Conservation (phyloP, 2,888 invertebrate genomes). For the Octodonta nipae region DNA sequence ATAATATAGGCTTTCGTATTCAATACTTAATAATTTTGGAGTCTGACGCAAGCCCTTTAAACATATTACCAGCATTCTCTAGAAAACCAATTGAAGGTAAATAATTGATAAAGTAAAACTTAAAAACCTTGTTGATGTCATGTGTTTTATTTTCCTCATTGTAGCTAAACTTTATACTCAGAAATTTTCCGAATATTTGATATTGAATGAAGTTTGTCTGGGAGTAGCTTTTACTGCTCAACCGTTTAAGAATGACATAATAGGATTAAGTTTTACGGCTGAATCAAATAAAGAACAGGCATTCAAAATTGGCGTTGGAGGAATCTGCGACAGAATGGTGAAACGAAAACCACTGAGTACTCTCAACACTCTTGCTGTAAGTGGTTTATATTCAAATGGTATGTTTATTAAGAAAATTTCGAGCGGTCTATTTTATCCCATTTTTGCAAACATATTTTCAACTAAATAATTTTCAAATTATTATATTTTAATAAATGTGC, state of each 20-base stretch:
- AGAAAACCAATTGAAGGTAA: slow-evolving; percentile 32
- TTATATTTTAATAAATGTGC: no score
- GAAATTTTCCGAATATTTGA: slow-evolving; percentile 30
- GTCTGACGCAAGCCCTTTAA: slow-evolving; percentile 33
- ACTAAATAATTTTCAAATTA: no score
- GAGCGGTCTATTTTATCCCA: no score
- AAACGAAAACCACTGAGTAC: slow-evolving; percentile 16
- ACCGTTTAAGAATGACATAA: slow-evolving; percentile 35
- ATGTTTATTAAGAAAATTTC: no score
- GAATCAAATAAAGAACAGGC: slow-evolving; percentile 1
- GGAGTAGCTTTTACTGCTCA: slow-evolving; percentile 43
- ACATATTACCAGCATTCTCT: slow-evolving; percentile 32
- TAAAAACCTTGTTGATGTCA: no score
- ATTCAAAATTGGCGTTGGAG: slow-evolving; percentile 35
- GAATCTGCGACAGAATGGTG: slow-evolving; percentile 36
- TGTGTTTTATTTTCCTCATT: no score
- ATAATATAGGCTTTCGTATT: slow-evolving; percentile 43
- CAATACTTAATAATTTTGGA: slow-evolving; percentile 40
- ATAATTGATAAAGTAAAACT: no score
- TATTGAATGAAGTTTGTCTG: slow-evolving; percentile 40
- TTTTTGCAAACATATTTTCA: no score
- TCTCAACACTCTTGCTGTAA: slow-evolving; percentile 11
- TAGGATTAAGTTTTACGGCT: slow-evolving; percentile 36
- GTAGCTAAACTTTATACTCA: slow-evolving; percentile 9
- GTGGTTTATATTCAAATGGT: no score